Base-by-base conservation (phyloP, 2,888 invertebrate species). In the Chrysomela aeneicollis region DNA sequence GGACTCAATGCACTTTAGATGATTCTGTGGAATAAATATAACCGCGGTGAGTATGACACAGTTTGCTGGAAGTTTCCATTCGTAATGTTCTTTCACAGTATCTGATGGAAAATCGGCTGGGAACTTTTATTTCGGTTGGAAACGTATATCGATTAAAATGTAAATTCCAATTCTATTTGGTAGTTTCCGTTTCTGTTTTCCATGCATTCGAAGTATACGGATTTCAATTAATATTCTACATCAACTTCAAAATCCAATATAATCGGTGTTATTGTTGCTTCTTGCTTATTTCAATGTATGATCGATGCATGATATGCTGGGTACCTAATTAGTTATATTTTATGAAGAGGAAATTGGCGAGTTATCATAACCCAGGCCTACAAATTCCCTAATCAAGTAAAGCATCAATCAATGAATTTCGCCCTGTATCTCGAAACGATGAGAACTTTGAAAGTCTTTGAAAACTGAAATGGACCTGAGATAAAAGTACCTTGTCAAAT, bases 131-230 rank as follows among this genome's bases (percentile, higher is more conserved):
- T 69, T 70, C 64, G 70, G 71, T 74, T 73, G 69, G 72, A 69
- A 72, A 71, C 71, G 71, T 74, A 74, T 71, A 74, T 71, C 74
- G 75, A 75, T 75, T 76, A 74, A 74, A 76, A 75, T 75, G 75
- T 72, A 73, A 70, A 72, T 74, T 74, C 6, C 72, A 71, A 72
- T 72, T 70, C 68, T 70, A 65, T 64, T 67, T 71, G 72, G 71
- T 72, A 73, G 70, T 73, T 71, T 73, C 73, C 71, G 71, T 69
- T 70, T 73, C 73, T 70, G 70, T 69, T 70, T 71, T 63, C 69
- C 62, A 70, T n/a, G n/a, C n/a, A n/a, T 67, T 69, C 63, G 66
- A 30, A 32, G 53, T 72, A 70, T 73, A 70, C 67, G 64, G 70
- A 70, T 75, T 75, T 73, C 73, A 76, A 76, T 76, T 76, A 73